Base-by-base conservation (phyloP, 2,113 vertebrate genomes). In the Alethe diademata region DNA sequence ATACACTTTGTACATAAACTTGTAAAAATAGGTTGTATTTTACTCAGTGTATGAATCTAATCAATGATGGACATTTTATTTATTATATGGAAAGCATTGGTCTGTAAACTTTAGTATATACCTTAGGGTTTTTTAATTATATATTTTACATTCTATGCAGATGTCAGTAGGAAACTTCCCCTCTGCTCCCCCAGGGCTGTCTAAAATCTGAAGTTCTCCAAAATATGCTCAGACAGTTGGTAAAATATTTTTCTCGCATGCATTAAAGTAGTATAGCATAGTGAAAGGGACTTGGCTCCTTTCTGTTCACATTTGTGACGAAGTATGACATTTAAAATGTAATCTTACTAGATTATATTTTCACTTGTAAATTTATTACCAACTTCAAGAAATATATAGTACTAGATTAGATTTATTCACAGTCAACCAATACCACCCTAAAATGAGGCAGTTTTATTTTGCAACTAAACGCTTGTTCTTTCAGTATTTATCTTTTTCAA, bases 11-110 rank as follows among this genome's bases (percentile, higher is more conserved):
- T 98, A 98, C 92, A 98, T 97, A 98, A 96, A 97, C 98, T 96
- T 98, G 97, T 98, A 98, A 97, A 98, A 98, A 98, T 97, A 98
- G 96, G 97, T 93, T 98, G 98, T 98, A 98, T 98, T 98, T 98
- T 98, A 98, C 97, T 98, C 97, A 94, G 95, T 98, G 97, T 98
- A 98, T 97, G 97, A 98, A 97, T 97, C 93, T 98, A 98, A 98
- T 98, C 97, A 82, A 97, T 74, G 42, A 96, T 92, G 98, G 97
- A 98, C 97, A 98, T 97, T 97, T 98, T 98, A 98, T 98, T 98
- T 98, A 98, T 98, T 98, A 97, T 98, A 97, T 97, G 97, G 97
- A 98, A 97, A 96, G 95, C 97, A 97, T 98, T 97, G 97, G 96
- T 97, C 97, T 98, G 97, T 98, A 98, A 98, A 97, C 97, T 98